A percentile compares a stretch with the other conserved stretches of the same genome.
Conservation (phyloP, 2,113 vertebrate species). For the Hippopotamus amphibius region DNA sequence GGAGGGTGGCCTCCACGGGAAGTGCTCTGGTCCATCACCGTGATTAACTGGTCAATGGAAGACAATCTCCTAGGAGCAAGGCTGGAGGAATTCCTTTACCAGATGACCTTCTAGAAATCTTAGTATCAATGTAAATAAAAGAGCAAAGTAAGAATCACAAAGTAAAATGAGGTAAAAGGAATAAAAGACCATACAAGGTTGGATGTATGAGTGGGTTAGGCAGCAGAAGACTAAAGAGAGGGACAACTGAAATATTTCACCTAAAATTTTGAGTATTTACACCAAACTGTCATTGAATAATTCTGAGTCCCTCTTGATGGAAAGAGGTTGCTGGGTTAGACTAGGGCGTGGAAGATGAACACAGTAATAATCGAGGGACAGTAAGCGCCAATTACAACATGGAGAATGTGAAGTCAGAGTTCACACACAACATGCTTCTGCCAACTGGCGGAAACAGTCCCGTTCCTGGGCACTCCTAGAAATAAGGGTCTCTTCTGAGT, state of each 20-base stretch:
- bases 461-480: neutral
- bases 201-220: neutral
- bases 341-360: neutral
- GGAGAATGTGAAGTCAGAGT: neutral
- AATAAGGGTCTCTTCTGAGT: neutral
- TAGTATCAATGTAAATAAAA: neutral
- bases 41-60: neutral
- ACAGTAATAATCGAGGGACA: neutral
- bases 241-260: neutral
- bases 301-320: neutral
- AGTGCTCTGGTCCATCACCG: neutral
- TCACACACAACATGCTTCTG: neutral
- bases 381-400: neutral
- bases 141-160: neutral
- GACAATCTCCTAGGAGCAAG: neutral
- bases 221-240: neutral
- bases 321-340: neutral
- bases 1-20: neutral
- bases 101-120: neutral
- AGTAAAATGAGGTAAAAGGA: neutral
- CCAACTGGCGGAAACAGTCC: neutral
- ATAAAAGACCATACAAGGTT: neutral
- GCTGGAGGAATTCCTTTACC: neutral
- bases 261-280: slow-evolving; percentile 7
- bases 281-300: neutral